Conservation (phyloP, 2,113 vertebrate genomes). For the Ictalurus punctatus region DNA sequence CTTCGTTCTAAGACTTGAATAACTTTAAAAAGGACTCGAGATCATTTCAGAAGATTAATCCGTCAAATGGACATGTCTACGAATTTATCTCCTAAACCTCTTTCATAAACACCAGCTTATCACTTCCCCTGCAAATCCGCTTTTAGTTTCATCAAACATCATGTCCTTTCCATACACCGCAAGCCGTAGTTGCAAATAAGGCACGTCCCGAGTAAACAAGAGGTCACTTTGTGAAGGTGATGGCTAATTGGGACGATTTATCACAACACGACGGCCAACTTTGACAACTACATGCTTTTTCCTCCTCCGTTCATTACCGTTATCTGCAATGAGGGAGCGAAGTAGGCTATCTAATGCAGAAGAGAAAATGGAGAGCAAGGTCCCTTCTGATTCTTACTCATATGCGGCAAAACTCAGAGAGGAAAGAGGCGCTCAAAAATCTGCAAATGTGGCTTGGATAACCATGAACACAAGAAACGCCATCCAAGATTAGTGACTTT, state of each 20-base stretch:
- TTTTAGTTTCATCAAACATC: conserved; percentile 1
- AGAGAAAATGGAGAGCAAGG: conserved; percentile 32
- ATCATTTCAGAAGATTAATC: neutral
- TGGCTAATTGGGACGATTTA: conserved; percentile 72
- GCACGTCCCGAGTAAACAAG: conserved; percentile 54
- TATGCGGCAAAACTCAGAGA: neutral
- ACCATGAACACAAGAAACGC: no score
- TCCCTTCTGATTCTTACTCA: conserved; percentile 16
- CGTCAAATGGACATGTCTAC: neutral
- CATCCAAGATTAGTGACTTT: neutral
- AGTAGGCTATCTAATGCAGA: conserved; percentile 55
- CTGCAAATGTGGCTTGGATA: neutral
- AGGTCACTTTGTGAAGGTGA: conserved; percentile 69
- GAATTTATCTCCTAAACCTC: neutral
- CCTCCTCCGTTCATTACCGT: conserved; percentile 69
- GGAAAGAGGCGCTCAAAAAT: neutral
- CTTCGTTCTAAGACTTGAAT: neutral
- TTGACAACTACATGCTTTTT: conserved; percentile 71
- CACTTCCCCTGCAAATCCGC: neutral
- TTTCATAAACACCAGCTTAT: neutral
- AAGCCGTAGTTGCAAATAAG: conserved; percentile 55
- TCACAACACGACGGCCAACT: conserved; percentile 64
- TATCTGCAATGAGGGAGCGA: conserved; percentile 65
- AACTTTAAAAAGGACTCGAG: neutral
- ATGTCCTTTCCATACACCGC: neutral